Conservation (phyloP, 1,140 invertebrate species). For the Eurosta solidaginis region DNA sequence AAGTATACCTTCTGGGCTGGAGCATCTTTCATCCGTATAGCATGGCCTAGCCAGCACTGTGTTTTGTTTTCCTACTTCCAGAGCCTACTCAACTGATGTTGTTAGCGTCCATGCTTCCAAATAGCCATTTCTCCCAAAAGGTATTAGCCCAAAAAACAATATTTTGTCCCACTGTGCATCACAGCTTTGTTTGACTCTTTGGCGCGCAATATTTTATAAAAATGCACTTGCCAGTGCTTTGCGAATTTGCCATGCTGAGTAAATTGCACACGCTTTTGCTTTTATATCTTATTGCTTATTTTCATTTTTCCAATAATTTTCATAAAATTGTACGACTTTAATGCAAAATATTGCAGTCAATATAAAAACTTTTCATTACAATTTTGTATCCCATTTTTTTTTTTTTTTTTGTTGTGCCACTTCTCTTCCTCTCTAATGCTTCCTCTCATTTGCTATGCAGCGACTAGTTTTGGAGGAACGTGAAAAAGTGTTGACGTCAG, state of each 20-base stretch:
- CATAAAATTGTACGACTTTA: background rate
- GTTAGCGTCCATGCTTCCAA: too few species aligned
- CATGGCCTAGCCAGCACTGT: too few species aligned
- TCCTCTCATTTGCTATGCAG: background rate
- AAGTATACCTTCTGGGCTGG: too few species aligned
- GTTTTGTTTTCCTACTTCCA: too few species aligned
- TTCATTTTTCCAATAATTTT: background rate
- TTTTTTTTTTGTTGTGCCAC: too few species aligned
- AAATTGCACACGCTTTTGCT: background rate
- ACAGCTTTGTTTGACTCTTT: background rate
- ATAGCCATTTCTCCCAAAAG: too few species aligned
- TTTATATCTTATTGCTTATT: background rate
- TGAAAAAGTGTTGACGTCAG: background rate
- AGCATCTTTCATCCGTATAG: too few species aligned
- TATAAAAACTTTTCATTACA: background rate
- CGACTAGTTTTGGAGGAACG: background rate
- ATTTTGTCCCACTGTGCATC: background rate
- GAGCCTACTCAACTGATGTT: too few species aligned
- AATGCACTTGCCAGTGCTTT: background rate
- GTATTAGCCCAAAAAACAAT: too few species aligned
- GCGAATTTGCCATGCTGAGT: background rate
- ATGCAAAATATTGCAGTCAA: background rate
- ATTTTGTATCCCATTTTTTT: background rate
- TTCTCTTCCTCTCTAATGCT: too few species aligned
- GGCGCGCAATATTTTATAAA: background rate